Evolutionary conservation across 2,888 invertebrate species (phyloP), one percentile per base, ranked within the genome.

Genomic region (Maniola hyperantus): DNA sequence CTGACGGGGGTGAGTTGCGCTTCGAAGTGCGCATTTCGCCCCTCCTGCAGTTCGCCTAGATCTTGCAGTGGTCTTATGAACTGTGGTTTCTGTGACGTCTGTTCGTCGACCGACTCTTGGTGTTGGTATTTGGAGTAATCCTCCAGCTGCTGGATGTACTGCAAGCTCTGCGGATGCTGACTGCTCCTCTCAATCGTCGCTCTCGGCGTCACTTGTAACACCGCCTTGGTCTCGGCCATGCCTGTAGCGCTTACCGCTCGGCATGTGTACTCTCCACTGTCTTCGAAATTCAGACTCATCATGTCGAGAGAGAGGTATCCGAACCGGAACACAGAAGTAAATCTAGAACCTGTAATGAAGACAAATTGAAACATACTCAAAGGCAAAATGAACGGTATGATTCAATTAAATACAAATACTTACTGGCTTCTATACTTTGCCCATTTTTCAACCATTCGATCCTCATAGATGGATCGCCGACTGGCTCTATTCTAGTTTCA

Each of bases 401-500:
- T 48, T 55, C 34, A 18, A 36, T 33, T 11, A 33, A 13, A 42
- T 51, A 26, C 51, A 54, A 55, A 62, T 74, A 89, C 97, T 94
- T 92, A 98, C 98, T 97, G 83, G 97, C 97, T 94, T 96, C 96
- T 79, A 99, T 94, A 82, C 97, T 96, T 92, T 95, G 95, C 79
- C 98, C 98, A 89, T 99, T 98, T 82, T 96, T 95, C 84, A 96
- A 97, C 99, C 99, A 99, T 92, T 99, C 98, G 77, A 99, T 97
- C 81, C 96, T 96, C 97, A 99, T 97, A 61, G 96, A 96, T 73
- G 99, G 98, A 91, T 99, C 99, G 75, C 98, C 98, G 81, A 98
- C 97, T 76, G 99, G 99, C 91, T 97, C 97, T 90, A 99, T 97
- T 89, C 98, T 96, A 84, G 98, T 99, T 93, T 99, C 99, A 93